Base-by-base conservation (phyloP, 2,113 vertebrate genomes). In the Coracopsis vasa region DNA sequence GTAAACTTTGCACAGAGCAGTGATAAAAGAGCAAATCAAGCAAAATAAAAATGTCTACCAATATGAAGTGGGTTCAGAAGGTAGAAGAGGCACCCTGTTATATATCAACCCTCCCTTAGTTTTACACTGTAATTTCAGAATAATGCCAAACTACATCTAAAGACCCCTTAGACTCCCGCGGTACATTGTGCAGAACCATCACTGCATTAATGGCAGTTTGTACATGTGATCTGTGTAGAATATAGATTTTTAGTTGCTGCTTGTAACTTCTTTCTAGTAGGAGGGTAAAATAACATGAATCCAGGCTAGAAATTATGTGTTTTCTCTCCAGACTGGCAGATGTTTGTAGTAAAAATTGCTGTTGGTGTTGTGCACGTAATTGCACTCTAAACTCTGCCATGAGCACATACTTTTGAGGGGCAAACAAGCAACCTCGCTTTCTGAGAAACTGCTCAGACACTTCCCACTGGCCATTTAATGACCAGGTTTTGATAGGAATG, bases 171-270 rank as follows among this genome's bases (percentile, higher is more conserved):
- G 20, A 3, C 7, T 82, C 31, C 4, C 12, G 6, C 18, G 29
- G 33, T 8, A 12, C 15, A 2, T 35, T 4, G 31, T 6, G 23
- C 47, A 42, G 41, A 75, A 9, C 41, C 27, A 11, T 31, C 29
- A 18, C 5, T 6, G 1, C 7, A 0, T 53, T 13, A 16, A 42
- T 3, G 11, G 42, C 17, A 4, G 11, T 28, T 56, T n/a, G 9
- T n/a, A 6, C 16, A 0, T 1, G 35, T 13, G 31, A 7, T 69
- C 71, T 25, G 61, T 11, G 44, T 16, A 27, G 19, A 23, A 10
- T 3, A 7, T 10, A 0, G 35, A 9, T 29, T n/a, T 72, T 27
- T 5, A 47, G 24, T 41, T 47, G 16, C n/a, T 67, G 21, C 61
- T 74, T 16, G 6, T 8, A 41, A 10, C 6, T 44, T 8, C 6